Base-by-base conservation (phyloP, 2,888 invertebrate genomes). In the Xestoiulus laeticollis region DNA sequence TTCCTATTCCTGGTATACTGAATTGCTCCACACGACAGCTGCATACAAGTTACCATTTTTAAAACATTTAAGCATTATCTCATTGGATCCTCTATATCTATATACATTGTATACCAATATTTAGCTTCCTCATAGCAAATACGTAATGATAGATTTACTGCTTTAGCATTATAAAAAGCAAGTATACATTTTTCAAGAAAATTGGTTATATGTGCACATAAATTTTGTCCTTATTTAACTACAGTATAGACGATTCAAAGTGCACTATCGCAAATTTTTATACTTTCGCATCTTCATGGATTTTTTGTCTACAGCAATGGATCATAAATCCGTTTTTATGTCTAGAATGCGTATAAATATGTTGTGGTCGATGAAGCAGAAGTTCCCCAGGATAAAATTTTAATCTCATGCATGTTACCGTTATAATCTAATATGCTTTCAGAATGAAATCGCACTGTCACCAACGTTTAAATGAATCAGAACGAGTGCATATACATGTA, bases 201-300 rank as follows among this genome's bases (percentile, higher is more conserved):
- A 78, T 78, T 16, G 59, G 78, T 30, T 78, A 10, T 78, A 78
- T 78, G 78, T 78, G 78, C 78, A 12, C 78, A 30, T 78, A 78
- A 30, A 78, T 78, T 78, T 78, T 30, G 26, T 8, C 14, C 22
- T 19, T 68, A 68, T 68, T 68, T 68, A 14, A 6, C 78, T 78
- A 78, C 16, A 30, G 30, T 30, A 30, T 26, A 78, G 16, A 30
- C 78, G 30, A 30, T 78, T 78, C 26, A 30, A 78, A 5, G 78
- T 26, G 78, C 78, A n/a, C 30, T 78, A 32, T 26, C 30, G 48
- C 14, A 78, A 14, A 78, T 12, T 78, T 78, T 16, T 12, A 14
- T 30, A 30, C 30, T 78, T 32, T 78, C 30, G 16, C 16, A 78
- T 78, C 16, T 78, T 78, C 30, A 78, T 78, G 78, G 78, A 78